phyloP scores from a whole-genome alignment of 2,888 invertebrate genomes.

The Maniola hyperantus region DNA sequence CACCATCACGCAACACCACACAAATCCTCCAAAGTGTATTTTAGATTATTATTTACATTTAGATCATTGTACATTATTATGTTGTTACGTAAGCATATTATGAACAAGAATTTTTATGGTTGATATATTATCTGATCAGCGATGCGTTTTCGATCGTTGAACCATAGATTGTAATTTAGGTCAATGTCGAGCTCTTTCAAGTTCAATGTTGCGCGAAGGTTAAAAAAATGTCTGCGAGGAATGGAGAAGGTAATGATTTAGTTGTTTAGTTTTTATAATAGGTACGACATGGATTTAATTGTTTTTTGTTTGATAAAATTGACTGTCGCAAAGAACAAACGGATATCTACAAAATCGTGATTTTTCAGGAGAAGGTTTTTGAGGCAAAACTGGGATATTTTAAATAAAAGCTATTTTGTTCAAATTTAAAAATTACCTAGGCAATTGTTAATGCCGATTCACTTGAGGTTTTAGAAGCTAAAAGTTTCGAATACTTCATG shows the following conservation, averaged over 20 bases:
- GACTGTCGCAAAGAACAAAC: no score
- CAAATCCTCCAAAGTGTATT: no score
- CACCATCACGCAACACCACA: no score
- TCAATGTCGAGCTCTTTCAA: slow-evolving; percentile 60
- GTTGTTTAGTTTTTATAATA: neutral
- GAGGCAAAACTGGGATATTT: no score
- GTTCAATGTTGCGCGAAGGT: slow-evolving; percentile 59
- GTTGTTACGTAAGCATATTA: neutral
- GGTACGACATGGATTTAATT: neutral
- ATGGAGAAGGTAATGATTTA: neutral
- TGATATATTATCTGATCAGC: slow-evolving; percentile 10
- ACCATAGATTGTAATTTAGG: slow-evolving; percentile 66
- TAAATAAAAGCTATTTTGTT: no score
- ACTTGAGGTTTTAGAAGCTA: no score
- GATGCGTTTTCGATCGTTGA: slow-evolving; percentile 53
- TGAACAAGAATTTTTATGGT: slow-evolving; percentile 16
- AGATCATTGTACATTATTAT: neutral
- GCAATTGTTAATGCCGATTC: no score
- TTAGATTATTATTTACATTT: no score
- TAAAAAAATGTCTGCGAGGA: slow-evolving; percentile 17
- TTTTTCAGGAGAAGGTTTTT: no score
- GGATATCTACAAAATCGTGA: no score
- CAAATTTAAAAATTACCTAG: no score
- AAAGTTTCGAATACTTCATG: no score
- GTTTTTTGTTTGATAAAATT: neutral